Evolutionary conservation across 1,140 invertebrate genomes (phyloP).

Genomic region (Cyclargus thomasi): DNA sequence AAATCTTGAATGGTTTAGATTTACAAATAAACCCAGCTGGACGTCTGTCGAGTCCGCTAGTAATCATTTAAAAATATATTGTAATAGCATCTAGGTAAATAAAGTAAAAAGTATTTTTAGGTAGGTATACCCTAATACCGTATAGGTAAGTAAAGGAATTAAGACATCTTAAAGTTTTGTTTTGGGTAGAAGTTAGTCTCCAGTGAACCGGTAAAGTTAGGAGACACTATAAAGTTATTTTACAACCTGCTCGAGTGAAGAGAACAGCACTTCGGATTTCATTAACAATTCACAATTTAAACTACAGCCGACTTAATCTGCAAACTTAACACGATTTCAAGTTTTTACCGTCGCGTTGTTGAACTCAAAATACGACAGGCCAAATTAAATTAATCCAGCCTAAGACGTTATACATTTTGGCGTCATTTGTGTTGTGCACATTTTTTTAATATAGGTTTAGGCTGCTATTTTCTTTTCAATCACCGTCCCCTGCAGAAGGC

Average conservation of each 20-base stretch:
- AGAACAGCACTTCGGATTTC: conserved; percentile 14
- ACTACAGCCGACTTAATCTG: conserved; percentile 15
- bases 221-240: conserved; percentile 8
- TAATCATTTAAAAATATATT: too few relatives aligned
- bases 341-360: conserved; percentile 6
- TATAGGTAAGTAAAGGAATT: not conserved
- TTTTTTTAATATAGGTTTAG: too few relatives aligned
- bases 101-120: too few relatives aligned
- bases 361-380: not conserved
- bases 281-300: conserved; percentile 15
- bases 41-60: too few relatives aligned
- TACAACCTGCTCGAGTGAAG: conserved; percentile 9
- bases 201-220: conserved; percentile 9
- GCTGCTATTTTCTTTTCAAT: too few relatives aligned
- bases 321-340: conserved; percentile 9
- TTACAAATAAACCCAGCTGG: too few relatives aligned
- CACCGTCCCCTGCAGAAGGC: too few relatives aligned
- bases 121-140: not conserved
- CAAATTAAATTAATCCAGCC: not conserved
- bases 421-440: too few relatives aligned
- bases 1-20: too few relatives aligned
- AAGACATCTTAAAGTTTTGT: conserved; percentile 8
- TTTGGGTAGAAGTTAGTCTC: not conserved
- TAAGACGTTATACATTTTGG: not conserved
- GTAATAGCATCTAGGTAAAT: not conserved